Evolutionary conservation across 2,888 invertebrate genomes (phyloP).

Genomic region (Malthinus seriepunctatus): DNA sequence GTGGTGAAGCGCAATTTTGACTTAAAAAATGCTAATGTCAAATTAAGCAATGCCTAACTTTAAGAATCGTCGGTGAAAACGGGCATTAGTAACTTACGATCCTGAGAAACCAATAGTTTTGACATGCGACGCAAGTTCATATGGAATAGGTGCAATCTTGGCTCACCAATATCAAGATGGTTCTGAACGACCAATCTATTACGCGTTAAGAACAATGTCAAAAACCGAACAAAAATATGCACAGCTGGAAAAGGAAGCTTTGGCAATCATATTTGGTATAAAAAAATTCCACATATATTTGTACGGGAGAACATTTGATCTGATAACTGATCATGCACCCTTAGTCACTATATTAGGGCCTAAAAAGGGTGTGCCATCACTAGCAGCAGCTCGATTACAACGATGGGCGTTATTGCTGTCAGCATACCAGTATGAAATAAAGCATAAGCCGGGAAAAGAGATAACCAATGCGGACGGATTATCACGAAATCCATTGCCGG

Average conservation of each 20-base stretch:
- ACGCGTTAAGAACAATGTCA: neutral
- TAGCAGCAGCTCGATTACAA: neutral
- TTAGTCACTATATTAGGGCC: neutral
- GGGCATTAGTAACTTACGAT: constrained; percentile 13
- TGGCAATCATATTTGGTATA: neutral
- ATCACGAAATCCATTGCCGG: neutral
- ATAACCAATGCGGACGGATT: neutral
- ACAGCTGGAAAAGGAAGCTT: neutral
- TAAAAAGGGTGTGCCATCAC: neutral
- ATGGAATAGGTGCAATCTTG: constrained; percentile 7
- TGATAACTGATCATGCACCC: too few species aligned
- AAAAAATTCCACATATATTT: neutral
- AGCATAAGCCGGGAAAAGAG: neutral
- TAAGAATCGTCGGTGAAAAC: too few species aligned
- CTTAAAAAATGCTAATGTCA: too few species aligned
- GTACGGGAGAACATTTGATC: neutral
- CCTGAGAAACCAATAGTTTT: constrained; percentile 2
- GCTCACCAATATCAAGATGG: neutral
- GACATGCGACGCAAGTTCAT: constrained; percentile 2
- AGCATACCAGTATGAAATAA: neutral
- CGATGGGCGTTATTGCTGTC: neutral
- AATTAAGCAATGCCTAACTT: too few species aligned
- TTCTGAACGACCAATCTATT: neutral
- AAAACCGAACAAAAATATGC: neutral
- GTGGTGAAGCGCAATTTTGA: too few species aligned